Base-by-base conservation (phyloP, 2,888 invertebrate genomes). In the Scaptomyza tumidula region DNA sequence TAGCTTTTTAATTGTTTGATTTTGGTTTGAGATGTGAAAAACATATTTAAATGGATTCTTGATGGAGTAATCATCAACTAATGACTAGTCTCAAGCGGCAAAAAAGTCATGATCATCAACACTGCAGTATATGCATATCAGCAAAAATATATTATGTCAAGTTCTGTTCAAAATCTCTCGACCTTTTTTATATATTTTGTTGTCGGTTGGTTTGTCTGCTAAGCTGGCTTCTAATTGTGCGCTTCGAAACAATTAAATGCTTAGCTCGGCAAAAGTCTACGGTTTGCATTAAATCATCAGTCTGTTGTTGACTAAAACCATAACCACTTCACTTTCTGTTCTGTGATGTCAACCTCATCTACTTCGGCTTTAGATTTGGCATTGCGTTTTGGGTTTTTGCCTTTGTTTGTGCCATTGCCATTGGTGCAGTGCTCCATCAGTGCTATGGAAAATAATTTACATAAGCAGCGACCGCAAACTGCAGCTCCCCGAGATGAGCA, bases 271-370 rank as follows among this genome's bases (percentile, higher is more conserved):
- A 88, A 85, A 87, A 85, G 88, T 86, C 84, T 83, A 84, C 78
- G 84, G 81, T 72, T 76, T 76, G 85, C 86, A 86, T 88, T 85
- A 86, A 88, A 88, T 85, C 86, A 85, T 85, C 84, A 86, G 88
- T 76, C 81, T 88, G 85, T 62, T 73, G 79, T 75, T 84, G 87
- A 81, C 75, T 84, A 52, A 43, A 65, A n/a, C 45, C 66, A 71
- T 71, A 58, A 52, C 63, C 69, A 61, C 58, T 58, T 16, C 33
- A 44, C 35, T 16, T 10, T 41, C 4, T 37, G 27, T 49, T 50
- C 7, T 33, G 53, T 52, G 62, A 54, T 66, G 57, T 60, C 76
- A 54, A 54, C 54, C 55, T 57, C 53, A 56, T 59, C 61, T 60
- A 33, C 67, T 37, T 16, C 27, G 6, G n/a, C 19, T 49, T 49